These are phyloP conservation scores for Psilopsiagon aymara DNA, from an alignment of 2,113 vertebrate species.

Conservation along the genomic window DNA sequence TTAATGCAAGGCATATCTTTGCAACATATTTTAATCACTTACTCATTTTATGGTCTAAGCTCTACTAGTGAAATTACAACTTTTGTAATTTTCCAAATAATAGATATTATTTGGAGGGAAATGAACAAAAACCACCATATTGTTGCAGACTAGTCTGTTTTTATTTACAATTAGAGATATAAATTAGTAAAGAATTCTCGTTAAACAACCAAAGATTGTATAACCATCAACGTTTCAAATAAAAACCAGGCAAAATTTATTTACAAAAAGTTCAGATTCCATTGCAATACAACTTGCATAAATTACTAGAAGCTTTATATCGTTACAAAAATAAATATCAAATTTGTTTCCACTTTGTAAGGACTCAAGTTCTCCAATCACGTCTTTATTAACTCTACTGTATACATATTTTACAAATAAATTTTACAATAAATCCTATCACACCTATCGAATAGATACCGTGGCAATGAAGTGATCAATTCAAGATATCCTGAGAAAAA, in stretches of 20 bases:
- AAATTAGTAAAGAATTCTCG: conserved; percentile 98
- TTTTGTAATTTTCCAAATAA: conserved; percentile 11
- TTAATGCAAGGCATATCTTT: conserved; percentile 56
- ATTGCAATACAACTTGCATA: conserved; percentile 99
- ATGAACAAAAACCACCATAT: conserved; percentile 61
- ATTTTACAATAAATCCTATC: conserved; percentile 87
- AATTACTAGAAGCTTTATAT: conserved; percentile 96
- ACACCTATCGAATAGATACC: conserved; percentile 88
- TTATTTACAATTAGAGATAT: conserved; percentile 99
- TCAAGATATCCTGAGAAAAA: conserved; percentile 96
- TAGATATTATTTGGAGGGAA: conserved; percentile 3
- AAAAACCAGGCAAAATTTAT: conserved; percentile 97
- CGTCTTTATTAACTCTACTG: conserved; percentile 82
- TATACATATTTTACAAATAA: conserved; percentile 88
- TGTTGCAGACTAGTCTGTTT: conserved; percentile 87
- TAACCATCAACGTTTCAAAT: conserved; percentile 93
- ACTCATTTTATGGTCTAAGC: not conserved
- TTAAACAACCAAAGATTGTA: conserved; percentile 93
- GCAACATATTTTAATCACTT: conserved; percentile 28
- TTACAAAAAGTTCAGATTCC: conserved; percentile 94
- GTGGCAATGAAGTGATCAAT: conserved; percentile 94
- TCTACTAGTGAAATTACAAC: conserved; percentile 13
- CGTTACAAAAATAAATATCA: conserved; percentile 99
- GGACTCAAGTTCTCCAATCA: conserved; percentile 90
- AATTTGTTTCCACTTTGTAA: conserved; percentile 97